These are phyloP conservation scores for Dyspetes luteomarginatus DNA, from an alignment of 2,888 invertebrate genomes.

Conservation along the genomic window DNA sequence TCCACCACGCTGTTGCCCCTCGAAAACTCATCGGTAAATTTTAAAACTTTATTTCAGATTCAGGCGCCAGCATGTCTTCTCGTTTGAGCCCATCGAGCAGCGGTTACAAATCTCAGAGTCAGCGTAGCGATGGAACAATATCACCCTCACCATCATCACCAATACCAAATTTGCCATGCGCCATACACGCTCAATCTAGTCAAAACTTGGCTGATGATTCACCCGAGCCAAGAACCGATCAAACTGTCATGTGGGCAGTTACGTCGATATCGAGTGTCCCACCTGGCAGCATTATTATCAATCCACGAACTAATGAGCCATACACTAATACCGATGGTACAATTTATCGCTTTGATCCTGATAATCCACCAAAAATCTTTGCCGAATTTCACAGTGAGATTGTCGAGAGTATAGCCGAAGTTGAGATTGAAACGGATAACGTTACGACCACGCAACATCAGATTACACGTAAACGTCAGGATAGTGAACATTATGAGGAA, in stretches of 20 bases:
- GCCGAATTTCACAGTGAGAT: slow-evolving; percentile 64
- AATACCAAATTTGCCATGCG: slow-evolving; percentile 77
- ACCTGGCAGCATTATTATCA: slow-evolving; percentile 94
- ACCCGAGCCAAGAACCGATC: slow-evolving; percentile 73
- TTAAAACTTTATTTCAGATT: slow-evolving; percentile 83
- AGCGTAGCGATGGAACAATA: slow-evolving; percentile 84
- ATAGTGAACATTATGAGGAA: slow-evolving; percentile 62
- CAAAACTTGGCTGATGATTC: slow-evolving; percentile 76
- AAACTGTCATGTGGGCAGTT: slow-evolving; percentile 92
- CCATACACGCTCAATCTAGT: slow-evolving; percentile 81
- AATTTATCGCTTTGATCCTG: slow-evolving; percentile 91
- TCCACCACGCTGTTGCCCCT: no score
- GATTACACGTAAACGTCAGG: slow-evolving; percentile 41
- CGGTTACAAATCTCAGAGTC: slow-evolving; percentile 90
- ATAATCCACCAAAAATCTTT: slow-evolving; percentile 86
- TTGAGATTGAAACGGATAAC: slow-evolving; percentile 41
- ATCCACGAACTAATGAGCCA: slow-evolving; percentile 92
- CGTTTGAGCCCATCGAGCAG: slow-evolving; percentile 90
- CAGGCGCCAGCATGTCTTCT: slow-evolving; percentile 87
- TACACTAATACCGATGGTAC: slow-evolving; percentile 91
- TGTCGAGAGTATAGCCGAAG: slow-evolving; percentile 65
- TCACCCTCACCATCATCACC: slow-evolving; percentile 81
- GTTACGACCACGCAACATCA: slow-evolving; percentile 9
- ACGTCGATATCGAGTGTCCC: slow-evolving; percentile 94
- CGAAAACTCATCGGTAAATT: no score